Conservation (phyloP, 2,888 invertebrate species). For the Epinotia brunnichana region DNA sequence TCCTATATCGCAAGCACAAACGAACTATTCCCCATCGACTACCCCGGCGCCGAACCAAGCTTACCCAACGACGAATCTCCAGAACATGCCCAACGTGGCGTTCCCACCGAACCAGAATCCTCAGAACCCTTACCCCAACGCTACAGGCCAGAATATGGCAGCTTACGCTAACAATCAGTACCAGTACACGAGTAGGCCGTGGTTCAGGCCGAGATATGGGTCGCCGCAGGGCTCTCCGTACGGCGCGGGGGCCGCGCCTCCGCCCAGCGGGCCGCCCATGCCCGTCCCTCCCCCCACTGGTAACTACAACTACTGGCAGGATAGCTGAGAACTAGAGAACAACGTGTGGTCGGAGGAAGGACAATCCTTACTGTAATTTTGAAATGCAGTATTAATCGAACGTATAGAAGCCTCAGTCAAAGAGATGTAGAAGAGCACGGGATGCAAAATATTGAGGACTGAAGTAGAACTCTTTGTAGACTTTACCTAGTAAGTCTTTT, state of each 20-base stretch:
- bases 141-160: slow-evolving; percentile 78
- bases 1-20: slow-evolving; percentile 65
- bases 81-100: slow-evolving; percentile 67
- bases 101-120: slow-evolving; percentile 66
- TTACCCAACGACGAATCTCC: slow-evolving; percentile 63
- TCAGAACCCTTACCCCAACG: slow-evolving; percentile 76
- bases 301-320: slow-evolving; percentile 79
- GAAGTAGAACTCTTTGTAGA: background rate
- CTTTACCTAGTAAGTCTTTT: background rate
- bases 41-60: slow-evolving; percentile 73
- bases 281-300: slow-evolving; percentile 73
- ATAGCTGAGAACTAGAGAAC: slow-evolving; percentile 73
- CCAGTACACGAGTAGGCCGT: slow-evolving; percentile 75
- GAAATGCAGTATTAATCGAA: slow-evolving; percentile 12
- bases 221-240: slow-evolving; percentile 77
- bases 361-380: slow-evolving; percentile 33
- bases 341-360: slow-evolving; percentile 49
- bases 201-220: slow-evolving; percentile 76
- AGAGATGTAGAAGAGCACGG: background rate
- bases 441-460: background rate
- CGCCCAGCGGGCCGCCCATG: slow-evolving; percentile 67
- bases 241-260: slow-evolving; percentile 62
- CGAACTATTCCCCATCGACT: slow-evolving; percentile 71
- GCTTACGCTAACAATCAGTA: slow-evolving; percentile 79
- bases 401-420: slow-evolving; percentile 8